These are phyloP conservation scores for Neosilurus mollespiculum DNA, from an alignment of 2,797 vertebrate species.

Conservation along the genomic window DNA sequence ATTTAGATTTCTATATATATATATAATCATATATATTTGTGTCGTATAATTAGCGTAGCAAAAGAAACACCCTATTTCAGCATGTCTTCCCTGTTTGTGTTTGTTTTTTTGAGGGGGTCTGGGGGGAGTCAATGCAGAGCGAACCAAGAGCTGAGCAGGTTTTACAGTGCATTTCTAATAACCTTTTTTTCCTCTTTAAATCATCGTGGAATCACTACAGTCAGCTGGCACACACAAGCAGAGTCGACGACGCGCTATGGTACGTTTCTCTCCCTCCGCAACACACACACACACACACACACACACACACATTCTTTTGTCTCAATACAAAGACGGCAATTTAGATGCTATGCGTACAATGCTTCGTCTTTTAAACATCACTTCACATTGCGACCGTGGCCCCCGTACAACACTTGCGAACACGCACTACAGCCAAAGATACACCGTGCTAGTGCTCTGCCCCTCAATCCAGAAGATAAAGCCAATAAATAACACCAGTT, in stretches of 20 bases:
- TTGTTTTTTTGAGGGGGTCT: background rate
- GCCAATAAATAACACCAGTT: slow-evolving; percentile 73
- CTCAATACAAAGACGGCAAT: slow-evolving; percentile 73
- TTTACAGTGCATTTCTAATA: slow-evolving; percentile 70
- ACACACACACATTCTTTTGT: slow-evolving; percentile 73
- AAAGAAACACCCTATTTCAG: slow-evolving; percentile 59
- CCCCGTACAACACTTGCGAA: background rate
- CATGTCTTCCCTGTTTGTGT: slow-evolving; percentile 50
- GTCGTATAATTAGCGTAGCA: slow-evolving; percentile 59
- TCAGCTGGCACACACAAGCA: slow-evolving; percentile 61
- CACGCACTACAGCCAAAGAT: slow-evolving; percentile 55
- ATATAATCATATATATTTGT: slow-evolving; percentile 29
- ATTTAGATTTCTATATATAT: slow-evolving; percentile 22
- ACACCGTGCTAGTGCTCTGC: slow-evolving; percentile 71
- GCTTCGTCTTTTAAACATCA: slow-evolving; percentile 70
- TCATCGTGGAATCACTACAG: slow-evolving; percentile 58
- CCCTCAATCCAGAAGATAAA: slow-evolving; percentile 72
- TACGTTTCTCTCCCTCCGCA: slow-evolving; percentile 19
- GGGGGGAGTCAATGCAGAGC: slow-evolving; percentile 57
- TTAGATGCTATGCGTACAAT: slow-evolving; percentile 74
- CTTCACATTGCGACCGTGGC: slow-evolving; percentile 39
- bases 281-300: too few relatives aligned
- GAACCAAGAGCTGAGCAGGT: slow-evolving; percentile 66
- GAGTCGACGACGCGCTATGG: slow-evolving; percentile 72
- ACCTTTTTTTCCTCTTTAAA: slow-evolving; percentile 15